Evolutionary conservation across 2,888 invertebrate species (phyloP).

Genomic region (Trichogramma evanescens): DNA sequence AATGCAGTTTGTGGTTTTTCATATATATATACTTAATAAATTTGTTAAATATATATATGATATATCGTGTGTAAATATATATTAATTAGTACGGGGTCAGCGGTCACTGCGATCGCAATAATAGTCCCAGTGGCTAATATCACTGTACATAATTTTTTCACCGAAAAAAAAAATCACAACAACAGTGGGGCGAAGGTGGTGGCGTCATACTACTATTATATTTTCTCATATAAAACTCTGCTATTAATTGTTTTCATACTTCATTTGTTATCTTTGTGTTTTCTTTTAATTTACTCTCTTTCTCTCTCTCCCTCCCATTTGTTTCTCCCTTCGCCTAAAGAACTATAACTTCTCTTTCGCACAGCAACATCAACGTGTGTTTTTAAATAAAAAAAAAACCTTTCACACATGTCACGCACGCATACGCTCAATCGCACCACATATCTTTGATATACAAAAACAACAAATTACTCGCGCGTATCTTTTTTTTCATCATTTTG

Average conservation of each 20-base stretch:
- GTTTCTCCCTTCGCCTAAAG: too few species aligned
- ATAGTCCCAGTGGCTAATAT: constrained; percentile 46
- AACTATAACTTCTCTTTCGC: too few species aligned
- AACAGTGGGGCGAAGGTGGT: constrained; percentile 45
- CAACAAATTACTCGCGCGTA: too few species aligned
- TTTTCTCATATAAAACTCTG: background rate
- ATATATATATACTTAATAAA: constrained; percentile 24
- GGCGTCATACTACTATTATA: constrained; percentile 24
- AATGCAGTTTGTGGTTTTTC: constrained; percentile 45
- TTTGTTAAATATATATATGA: constrained; percentile 11
- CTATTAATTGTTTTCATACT: background rate
- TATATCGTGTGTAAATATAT: constrained; percentile 25
- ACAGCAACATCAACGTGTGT: too few species aligned
- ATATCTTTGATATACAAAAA: too few species aligned
- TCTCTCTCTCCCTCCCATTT: too few species aligned
- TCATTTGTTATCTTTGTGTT: too few species aligned
- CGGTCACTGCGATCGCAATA: constrained; percentile 43
- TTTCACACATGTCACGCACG: too few species aligned
- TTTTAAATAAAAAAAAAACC: too few species aligned
- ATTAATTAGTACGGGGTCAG: constrained; percentile 43
- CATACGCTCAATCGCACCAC: too few species aligned
- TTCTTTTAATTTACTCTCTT: too few species aligned
- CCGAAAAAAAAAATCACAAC: constrained; percentile 39
- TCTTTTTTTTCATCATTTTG: too few species aligned
- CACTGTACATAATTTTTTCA: constrained; percentile 36